Evolutionary conservation across 2,113 vertebrate genomes (phyloP), one percentile per base, ranked within the genome.

Genomic region (Colinus virginianus): DNA sequence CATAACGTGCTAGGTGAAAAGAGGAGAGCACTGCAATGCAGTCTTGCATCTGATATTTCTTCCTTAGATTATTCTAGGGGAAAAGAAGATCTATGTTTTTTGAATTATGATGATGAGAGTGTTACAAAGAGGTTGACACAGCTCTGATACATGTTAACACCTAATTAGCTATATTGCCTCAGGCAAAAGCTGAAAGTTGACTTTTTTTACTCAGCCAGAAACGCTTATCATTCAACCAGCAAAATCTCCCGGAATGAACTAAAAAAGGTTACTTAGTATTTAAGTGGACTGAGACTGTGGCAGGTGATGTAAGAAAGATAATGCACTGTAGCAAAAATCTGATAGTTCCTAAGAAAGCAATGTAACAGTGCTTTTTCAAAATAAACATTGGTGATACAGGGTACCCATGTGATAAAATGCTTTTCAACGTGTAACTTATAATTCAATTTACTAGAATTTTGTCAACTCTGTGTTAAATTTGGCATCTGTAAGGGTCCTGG

Each of bases 11-110:
- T 64, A 53, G 9, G 18, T 75, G 40, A 68, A 84, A 53, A 76
- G 16, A 80, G 34, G 48, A 88, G 38, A 90, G 22, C 26, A 45
- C 70, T 86, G 62, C 74, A 90, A 61, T 90, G 90, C 81, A 90
- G 56, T 75, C 72, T 68, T 59, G 11, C 9, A 28, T 63, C 46
- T 75, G 34, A 21, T 26, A 56, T 66, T 63, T 64, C 51, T 36
- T 2, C 28, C 45, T 88, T 3, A 1, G 18, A 78, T 76, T 87
- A 84, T 81, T 91, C 45, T 12, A 28, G 3, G 1, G 56, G 20
- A 87, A 86, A 78, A 84, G 55, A 1, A 82, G 14, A 55, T 68
- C 48, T 64, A 0, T 45, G 74, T 75, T 85, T 26, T 12, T 69
- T 69, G 68, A 84, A 55, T 78, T 40, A 64, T 34, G 9, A 21